Conservation (phyloP, 2,888 invertebrate genomes). For the Pecten maximus region DNA sequence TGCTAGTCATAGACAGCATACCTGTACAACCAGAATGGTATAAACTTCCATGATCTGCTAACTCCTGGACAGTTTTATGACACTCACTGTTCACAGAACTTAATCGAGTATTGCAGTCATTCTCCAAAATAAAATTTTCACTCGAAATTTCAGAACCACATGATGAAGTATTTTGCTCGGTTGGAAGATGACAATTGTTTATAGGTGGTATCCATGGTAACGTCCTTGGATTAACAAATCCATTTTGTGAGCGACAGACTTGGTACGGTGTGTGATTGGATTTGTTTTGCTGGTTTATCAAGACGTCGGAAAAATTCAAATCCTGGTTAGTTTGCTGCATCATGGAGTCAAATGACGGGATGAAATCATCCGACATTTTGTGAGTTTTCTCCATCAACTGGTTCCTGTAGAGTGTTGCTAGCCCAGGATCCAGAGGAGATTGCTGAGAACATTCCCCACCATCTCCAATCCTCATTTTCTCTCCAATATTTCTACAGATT, state of each 20-base stretch:
- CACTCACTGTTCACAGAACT: neutral
- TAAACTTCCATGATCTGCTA: neutral
- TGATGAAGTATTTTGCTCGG: neutral
- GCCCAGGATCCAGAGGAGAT: neutral
- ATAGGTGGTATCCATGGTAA: conserved; percentile 17
- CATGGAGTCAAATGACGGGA: neutral
- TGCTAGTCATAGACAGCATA: neutral
- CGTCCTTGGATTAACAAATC: neutral
- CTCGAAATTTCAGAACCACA: neutral
- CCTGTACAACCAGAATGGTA: neutral
- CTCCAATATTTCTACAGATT: neutral
- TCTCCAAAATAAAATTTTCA: neutral
- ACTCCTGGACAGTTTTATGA: neutral
- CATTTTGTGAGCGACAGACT: neutral
- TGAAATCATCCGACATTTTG: neutral
- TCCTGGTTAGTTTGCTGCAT: neutral
- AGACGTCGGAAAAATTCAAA: neutral
- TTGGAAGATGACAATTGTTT: neutral
- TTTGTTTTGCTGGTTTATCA: neutral
- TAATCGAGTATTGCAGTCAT: neutral
- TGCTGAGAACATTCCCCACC: neutral
- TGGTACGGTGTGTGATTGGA: neutral
- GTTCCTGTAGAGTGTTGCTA: neutral
- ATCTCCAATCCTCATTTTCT: conserved; percentile 29
- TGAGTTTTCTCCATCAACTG: neutral